These are phyloP conservation scores for Menidia beryllina DNA, from an alignment of 2,113 vertebrate species.

Conservation along the genomic window DNA sequence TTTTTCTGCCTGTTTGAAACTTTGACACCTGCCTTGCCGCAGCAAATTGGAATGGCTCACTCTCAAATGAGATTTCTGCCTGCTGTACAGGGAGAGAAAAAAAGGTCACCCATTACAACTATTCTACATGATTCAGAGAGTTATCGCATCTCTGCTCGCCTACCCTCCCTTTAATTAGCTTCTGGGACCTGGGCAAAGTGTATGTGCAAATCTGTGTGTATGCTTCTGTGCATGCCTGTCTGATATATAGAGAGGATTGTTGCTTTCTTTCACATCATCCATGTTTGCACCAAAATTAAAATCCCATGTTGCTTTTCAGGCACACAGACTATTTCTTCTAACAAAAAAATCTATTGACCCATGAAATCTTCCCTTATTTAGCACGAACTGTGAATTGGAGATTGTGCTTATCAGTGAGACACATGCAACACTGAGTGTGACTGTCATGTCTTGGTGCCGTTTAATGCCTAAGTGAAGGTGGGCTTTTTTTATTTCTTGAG, in stretches of 20 bases:
- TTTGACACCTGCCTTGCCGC: slow-evolving; percentile 81
- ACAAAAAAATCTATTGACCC: slow-evolving; percentile 55
- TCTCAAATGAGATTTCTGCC: slow-evolving; percentile 81
- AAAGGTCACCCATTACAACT: slow-evolving; percentile 80
- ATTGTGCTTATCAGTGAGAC: slow-evolving; percentile 57
- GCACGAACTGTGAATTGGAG: slow-evolving; percentile 44
- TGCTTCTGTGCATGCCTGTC: slow-evolving; percentile 22
- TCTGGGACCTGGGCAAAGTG: slow-evolving; percentile 74
- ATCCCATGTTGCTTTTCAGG: slow-evolving; percentile 51
- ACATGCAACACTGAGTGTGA: slow-evolving; percentile 35
- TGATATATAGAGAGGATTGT: slow-evolving; percentile 33
- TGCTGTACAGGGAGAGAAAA: slow-evolving; percentile 64
- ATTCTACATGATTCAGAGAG: slow-evolving; percentile 81
- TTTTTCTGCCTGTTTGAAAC: slow-evolving; percentile 80
- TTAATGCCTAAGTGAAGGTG: slow-evolving; percentile 39
- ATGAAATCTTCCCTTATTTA: slow-evolving; percentile 61
- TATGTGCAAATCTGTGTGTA: slow-evolving; percentile 29
- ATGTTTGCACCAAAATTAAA: slow-evolving; percentile 58
- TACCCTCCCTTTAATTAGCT: slow-evolving; percentile 82
- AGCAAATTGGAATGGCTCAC: slow-evolving; percentile 78
- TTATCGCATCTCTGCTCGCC: slow-evolving; percentile 76
- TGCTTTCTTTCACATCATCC: slow-evolving; percentile 35
- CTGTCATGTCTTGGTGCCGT: slow-evolving; percentile 27
- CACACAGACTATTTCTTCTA: slow-evolving; percentile 31
- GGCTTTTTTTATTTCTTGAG: slow-evolving; percentile 19